Evolutionary conservation across 2,888 invertebrate genomes (phyloP).

Genomic region (Leptopilina drosophilae): DNA sequence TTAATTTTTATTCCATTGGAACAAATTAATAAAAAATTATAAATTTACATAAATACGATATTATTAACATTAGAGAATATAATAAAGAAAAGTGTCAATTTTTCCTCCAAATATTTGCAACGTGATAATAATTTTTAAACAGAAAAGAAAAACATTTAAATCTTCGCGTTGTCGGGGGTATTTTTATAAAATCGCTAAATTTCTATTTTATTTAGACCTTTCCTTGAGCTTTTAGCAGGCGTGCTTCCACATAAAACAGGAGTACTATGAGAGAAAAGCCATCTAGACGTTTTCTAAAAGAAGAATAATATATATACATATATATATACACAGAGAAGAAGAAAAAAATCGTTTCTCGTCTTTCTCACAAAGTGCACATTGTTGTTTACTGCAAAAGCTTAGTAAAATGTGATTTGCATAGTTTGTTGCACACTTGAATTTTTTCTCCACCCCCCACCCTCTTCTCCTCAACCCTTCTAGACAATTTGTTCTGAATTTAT

Average conservation of each 20-base stretch:
- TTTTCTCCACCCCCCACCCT: neutral
- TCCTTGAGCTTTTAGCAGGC: conserved; percentile 18
- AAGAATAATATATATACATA: neutral
- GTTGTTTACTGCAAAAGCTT: conserved; percentile 21
- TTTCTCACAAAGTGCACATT: conserved; percentile 29
- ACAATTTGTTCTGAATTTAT: neutral
- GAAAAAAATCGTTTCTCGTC: neutral
- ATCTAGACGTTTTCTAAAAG: conserved; percentile 25
- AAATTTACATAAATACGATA: too few species aligned
- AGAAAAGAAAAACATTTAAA: neutral
- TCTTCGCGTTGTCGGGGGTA: neutral
- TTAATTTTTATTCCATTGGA: too few species aligned
- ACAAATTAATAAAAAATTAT: too few species aligned
- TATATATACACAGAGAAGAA: neutral
- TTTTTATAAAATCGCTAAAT: conserved; percentile 20
- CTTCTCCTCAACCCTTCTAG: too few species aligned
- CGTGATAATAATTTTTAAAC: neutral
- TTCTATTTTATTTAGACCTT: conserved; percentile 29
- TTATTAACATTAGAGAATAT: too few species aligned
- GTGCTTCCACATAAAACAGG: conserved; percentile 32
- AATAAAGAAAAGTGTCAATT: too few species aligned
- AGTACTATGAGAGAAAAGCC: conserved; percentile 11
- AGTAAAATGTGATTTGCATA: conserved; percentile 30
- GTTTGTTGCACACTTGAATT: neutral
- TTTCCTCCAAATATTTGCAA: too few species aligned